phyloP scores from a whole-genome alignment of 2,888 invertebrate genomes.

The Dendrolimus houi region DNA sequence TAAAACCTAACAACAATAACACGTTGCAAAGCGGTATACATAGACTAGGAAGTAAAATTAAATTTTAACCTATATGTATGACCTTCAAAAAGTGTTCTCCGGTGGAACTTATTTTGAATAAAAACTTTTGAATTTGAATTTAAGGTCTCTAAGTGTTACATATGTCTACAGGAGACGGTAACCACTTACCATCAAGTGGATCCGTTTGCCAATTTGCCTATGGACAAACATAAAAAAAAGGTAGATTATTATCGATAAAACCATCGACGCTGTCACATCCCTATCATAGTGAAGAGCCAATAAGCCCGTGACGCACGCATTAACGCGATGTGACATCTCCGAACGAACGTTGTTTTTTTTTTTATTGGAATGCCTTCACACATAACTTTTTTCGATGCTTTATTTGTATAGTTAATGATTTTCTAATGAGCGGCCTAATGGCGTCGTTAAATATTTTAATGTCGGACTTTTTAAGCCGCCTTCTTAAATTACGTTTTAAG shows the following conservation, averaged over 20 bases:
- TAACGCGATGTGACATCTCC: conserved; percentile 42
- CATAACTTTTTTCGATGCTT: not conserved
- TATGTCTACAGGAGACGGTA: too few relatives aligned
- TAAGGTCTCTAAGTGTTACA: too few relatives aligned
- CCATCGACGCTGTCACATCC: conserved; percentile 19
- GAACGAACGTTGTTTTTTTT: conserved; percentile 8
- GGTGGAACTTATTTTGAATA: too few relatives aligned
- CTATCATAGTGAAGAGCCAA: conserved; percentile 44
- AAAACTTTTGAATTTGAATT: too few relatives aligned
- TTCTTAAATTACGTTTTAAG: not conserved
- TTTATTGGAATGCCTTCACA: conserved; percentile 1
- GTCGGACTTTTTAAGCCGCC: not conserved
- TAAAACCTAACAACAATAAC: too few relatives aligned
- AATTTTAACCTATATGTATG: too few relatives aligned
- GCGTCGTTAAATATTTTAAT: not conserved
- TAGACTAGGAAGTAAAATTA: too few relatives aligned
- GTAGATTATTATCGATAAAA: not conserved
- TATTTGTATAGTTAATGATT: not conserved
- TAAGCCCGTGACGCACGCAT: conserved; percentile 51
- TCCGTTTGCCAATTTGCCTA: too few relatives aligned
- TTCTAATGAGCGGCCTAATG: not conserved
- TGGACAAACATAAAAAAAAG: too few relatives aligned
- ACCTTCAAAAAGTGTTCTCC: too few relatives aligned
- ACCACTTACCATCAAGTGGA: too few relatives aligned
- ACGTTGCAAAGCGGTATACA: too few relatives aligned